Percentiles rank a stretch among this genome's conserved stretches.
phyloP scores from a whole-genome alignment of 2,113 vertebrate species.

The Channa argus region DNA sequence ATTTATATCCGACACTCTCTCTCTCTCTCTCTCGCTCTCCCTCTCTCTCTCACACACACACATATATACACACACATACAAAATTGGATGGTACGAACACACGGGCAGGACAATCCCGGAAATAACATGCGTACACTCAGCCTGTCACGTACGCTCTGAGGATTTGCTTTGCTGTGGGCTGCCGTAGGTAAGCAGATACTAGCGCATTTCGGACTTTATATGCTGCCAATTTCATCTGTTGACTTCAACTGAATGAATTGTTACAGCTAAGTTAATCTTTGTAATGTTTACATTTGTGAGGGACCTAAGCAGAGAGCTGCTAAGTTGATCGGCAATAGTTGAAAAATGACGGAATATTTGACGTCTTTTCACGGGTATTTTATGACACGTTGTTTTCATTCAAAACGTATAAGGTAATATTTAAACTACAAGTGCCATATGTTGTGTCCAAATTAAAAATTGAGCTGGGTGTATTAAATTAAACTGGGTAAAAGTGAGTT shows the following conservation, averaged over 20 bases:
- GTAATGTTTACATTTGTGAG: not conserved
- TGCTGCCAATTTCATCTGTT: no score
- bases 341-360: slow-evolving; percentile 11
- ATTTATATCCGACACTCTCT: slow-evolving; percentile 42
- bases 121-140: slow-evolving; percentile 76
- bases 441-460: no score
- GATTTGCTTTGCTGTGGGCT: slow-evolving; percentile 66
- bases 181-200: slow-evolving; percentile 56
- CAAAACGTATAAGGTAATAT: no score
- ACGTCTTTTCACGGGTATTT: slow-evolving; percentile 6
- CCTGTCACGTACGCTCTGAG: slow-evolving; percentile 79
- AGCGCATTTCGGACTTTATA: not conserved
- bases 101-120: slow-evolving; percentile 75
- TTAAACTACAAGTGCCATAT: no score
- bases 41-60: no score
- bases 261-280: no score
- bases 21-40: no score
- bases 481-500: slow-evolving; percentile 7
- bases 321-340: slow-evolving; percentile 37
- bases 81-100: slow-evolving; percentile 50
- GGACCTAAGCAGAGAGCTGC: not conserved
- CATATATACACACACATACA: not conserved
- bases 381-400: no score
- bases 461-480: not conserved
- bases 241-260: no score